Evolutionary conservation across 2,113 vertebrate species (phyloP).

Genomic region (Neolamprologus caudopunctatus): DNA sequence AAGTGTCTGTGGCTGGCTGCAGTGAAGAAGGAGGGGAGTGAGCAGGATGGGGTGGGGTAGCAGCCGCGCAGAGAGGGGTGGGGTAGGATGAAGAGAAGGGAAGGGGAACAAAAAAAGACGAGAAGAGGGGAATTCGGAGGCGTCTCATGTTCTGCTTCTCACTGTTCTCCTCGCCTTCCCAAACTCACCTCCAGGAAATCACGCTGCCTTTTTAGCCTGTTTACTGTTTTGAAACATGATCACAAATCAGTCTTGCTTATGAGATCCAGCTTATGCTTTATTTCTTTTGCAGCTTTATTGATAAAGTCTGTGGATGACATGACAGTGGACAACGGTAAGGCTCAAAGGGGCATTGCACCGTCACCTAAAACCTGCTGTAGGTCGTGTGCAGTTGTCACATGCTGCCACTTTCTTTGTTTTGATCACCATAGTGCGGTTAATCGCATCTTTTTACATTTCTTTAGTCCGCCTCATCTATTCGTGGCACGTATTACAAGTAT

Average conservation of each 20-base stretch:
- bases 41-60: constrained; percentile 67
- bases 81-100: constrained; percentile 42
- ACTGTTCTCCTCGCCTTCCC: not conserved
- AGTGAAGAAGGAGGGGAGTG: constrained; percentile 59
- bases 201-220: not conserved
- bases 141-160: constrained; percentile 1
- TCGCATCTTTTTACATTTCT: constrained; percentile 9
- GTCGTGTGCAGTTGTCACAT: constrained; percentile 1
- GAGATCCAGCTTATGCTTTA: not conserved
- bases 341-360: constrained; percentile 16
- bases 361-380: not conserved
- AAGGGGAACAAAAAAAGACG: constrained; percentile 2
- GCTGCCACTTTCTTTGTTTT: constrained; percentile 13
- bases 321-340: not conserved
- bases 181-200: constrained; percentile 5
- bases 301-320: constrained; percentile 2
- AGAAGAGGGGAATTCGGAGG: constrained; percentile 26
- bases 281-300: not conserved
- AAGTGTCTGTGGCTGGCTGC: constrained; percentile 65
- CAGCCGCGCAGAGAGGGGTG: constrained; percentile 41
- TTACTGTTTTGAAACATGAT: not conserved
- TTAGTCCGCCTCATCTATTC: not conserved
- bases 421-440: constrained; percentile 7
- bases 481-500: not conserved
- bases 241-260: constrained; percentile 1